Conservation (phyloP, 2,113 vertebrate species). For the Reinhardtius hippoglossoides region DNA sequence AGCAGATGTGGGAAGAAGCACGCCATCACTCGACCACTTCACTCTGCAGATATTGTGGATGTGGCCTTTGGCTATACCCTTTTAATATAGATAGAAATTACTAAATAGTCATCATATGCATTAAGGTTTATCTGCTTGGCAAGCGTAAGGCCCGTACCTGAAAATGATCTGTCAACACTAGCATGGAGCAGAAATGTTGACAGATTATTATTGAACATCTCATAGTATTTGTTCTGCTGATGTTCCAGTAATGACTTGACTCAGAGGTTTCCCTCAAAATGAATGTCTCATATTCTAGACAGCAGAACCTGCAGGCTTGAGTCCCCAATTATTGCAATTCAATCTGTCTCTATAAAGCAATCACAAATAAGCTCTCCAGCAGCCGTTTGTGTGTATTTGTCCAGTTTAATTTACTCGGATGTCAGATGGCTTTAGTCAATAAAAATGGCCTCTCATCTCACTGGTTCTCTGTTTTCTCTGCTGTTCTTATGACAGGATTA, state of each 20-base stretch:
- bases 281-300: conserved; percentile 25
- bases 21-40: neutral
- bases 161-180: conserved; percentile 41
- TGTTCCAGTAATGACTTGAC: conserved; percentile 40
- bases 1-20: neutral
- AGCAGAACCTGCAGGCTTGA: conserved; percentile 10
- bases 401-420: conserved; percentile 58
- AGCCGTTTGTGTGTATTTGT: conserved; percentile 56
- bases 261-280: conserved; percentile 19
- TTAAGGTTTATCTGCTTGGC: neutral
- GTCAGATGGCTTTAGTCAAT: conserved; percentile 61
- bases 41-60: neutral
- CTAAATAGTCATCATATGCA: neutral
- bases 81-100: neutral
- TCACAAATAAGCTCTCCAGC: conserved; percentile 34
- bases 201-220: conserved; percentile 54
- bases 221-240: conserved; percentile 52
- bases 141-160: neutral
- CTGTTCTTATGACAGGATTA: conserved; percentile 67
- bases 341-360: conserved; percentile 36
- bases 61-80: neutral
- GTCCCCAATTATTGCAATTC: conserved; percentile 48
- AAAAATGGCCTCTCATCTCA: conserved; percentile 51
- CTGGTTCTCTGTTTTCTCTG: conserved; percentile 40
- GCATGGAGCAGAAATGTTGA: conserved; percentile 27